Conservation (phyloP, 2,113 vertebrate species). For the Tetrax tetrax region DNA sequence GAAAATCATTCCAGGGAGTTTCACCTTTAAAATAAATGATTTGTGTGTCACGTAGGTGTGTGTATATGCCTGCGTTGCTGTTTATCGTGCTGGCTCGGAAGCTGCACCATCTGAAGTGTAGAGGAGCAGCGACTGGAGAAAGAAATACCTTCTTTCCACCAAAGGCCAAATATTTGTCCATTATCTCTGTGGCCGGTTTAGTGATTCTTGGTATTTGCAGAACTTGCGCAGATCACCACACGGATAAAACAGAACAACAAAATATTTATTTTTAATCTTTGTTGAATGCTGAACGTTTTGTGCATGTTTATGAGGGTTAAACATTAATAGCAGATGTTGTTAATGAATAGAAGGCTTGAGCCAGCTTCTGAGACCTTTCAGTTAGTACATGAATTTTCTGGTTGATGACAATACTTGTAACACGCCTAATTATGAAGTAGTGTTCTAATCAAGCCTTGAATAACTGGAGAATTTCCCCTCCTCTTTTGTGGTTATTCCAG, state of each 20-base stretch:
- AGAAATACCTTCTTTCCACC: neutral
- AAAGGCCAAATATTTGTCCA: conserved; percentile 18
- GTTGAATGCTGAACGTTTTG: conserved; percentile 34
- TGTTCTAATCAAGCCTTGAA: conserved; percentile 69
- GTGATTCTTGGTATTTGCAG: neutral
- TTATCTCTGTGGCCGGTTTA: neutral
- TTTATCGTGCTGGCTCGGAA: neutral
- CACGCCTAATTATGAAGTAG: conserved; percentile 69
- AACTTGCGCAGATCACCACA: neutral
- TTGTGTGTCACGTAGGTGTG: neutral
- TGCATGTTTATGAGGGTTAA: conserved; percentile 68
- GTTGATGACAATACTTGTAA: conserved; percentile 70
- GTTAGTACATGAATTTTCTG: conserved; percentile 71
- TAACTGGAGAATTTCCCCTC: conserved; percentile 64
- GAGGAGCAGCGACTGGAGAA: neutral
- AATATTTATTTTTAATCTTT: conserved; percentile 63
- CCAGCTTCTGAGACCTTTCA: conserved; percentile 70
- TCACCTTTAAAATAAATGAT: neutral
- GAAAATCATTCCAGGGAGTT: neutral
- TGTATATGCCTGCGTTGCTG: neutral
- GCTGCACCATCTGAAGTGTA: neutral
- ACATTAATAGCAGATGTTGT: conserved; percentile 67
- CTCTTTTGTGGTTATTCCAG: conserved; percentile 67
- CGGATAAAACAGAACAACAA: conserved; percentile 29
- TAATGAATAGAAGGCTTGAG: conserved; percentile 73